Percentiles rank a stretch among this genome's conserved stretches.
phyloP scores from a whole-genome alignment of 2,113 vertebrate genomes.

The Actinemys pallida region DNA sequence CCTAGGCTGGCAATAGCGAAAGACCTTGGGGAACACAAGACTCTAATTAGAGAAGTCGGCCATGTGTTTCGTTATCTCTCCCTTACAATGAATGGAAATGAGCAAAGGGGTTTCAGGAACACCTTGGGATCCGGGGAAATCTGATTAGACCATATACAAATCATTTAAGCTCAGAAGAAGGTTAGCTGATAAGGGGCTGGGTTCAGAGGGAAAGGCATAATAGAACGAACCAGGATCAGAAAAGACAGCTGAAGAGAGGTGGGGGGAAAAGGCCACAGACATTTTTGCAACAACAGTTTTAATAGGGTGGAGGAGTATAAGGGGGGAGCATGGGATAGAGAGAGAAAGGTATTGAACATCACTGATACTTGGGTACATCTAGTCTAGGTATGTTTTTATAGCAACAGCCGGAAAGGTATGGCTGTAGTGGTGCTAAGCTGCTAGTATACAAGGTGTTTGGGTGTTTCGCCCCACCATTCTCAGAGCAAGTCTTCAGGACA shows the following conservation, averaged over 20 bases:
- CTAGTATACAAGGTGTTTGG: neutral
- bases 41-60: slow-evolving; percentile 74
- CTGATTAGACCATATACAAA: slow-evolving; percentile 58
- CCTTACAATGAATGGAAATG: slow-evolving; percentile 65
- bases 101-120: slow-evolving; percentile 37
- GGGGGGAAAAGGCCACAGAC: neutral
- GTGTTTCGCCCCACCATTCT: neutral
- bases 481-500: neutral
- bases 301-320: neutral
- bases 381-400: slow-evolving; percentile 23
- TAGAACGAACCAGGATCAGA: slow-evolving; percentile 30
- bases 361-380: neutral
- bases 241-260: neutral
- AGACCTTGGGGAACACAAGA: slow-evolving; percentile 58
- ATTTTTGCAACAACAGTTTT: neutral
- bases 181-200: slow-evolving; percentile 30
- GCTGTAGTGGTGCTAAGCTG: slow-evolving; percentile 33
- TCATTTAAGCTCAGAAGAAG: slow-evolving; percentile 61
- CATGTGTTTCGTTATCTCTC: slow-evolving; percentile 72
- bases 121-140: slow-evolving; percentile 51
- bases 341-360: slow-evolving; percentile 23
- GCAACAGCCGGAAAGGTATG: slow-evolving; percentile 31
- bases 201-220: slow-evolving; percentile 32
- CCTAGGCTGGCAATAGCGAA: slow-evolving; percentile 29
- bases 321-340: neutral